Evolutionary conservation across 2,797 vertebrate genomes (phyloP).

Genomic region (Pterois miles): DNA sequence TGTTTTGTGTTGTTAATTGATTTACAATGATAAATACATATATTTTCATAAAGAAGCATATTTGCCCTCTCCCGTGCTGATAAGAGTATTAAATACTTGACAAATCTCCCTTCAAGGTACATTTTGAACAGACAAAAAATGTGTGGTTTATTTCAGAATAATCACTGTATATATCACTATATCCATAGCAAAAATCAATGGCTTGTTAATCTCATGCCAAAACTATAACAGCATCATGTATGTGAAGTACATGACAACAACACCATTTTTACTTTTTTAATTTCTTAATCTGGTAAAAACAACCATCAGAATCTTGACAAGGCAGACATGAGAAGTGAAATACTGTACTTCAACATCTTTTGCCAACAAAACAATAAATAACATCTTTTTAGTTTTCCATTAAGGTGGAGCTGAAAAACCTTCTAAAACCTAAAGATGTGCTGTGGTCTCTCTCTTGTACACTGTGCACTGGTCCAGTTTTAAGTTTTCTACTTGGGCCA

Average conservation of each 20-base stretch:
- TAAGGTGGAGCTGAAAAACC: neutral
- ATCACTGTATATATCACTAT: no score
- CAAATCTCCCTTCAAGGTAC: no score
- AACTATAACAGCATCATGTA: neutral
- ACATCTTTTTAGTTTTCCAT: neutral
- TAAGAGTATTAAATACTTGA: no score
- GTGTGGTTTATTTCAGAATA: no score
- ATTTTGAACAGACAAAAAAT: no score
- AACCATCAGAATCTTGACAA: neutral
- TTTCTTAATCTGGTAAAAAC: constrained; percentile 24
- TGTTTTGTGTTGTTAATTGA: no score
- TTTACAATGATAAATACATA: no score
- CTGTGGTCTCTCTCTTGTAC: neutral
- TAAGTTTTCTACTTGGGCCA: neutral
- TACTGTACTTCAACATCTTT: constrained; percentile 15
- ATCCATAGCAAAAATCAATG: no score
- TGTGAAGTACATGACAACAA: neutral
- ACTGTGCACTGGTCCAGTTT: neutral
- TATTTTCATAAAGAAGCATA: no score
- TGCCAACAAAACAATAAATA: constrained; percentile 53
- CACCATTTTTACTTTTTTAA: neutral
- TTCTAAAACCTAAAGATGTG: neutral
- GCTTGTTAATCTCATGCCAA: no score
- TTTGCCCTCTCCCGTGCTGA: no score
- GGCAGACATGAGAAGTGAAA: constrained; percentile 15